Evolutionary conservation across 2,888 invertebrate genomes (phyloP).

Genomic region (Deilephila porcellus): DNA sequence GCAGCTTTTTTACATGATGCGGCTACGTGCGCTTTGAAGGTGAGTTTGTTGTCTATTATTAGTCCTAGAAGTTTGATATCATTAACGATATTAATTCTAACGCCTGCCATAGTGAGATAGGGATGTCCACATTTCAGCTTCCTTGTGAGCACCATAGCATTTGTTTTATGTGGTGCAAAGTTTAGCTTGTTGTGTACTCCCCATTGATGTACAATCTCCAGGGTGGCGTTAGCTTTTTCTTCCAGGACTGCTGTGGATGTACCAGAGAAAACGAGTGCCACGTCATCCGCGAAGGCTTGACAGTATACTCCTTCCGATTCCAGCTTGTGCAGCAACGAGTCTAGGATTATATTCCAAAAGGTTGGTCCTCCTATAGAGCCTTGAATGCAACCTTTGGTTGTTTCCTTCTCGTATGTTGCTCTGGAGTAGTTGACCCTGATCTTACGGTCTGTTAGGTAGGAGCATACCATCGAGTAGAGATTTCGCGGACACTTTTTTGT

Average conservation of each 20-base stretch:
- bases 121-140: constrained; percentile 14
- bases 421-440: constrained; percentile 27
- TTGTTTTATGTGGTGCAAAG: constrained; percentile 14
- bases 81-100: not conserved
- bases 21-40: constrained; percentile 33
- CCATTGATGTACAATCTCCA: not conserved
- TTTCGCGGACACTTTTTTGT: constrained; percentile 35
- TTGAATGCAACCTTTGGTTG: constrained; percentile 40
- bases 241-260: not conserved
- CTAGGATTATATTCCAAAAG: constrained; percentile 34
- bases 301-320: too few relatives aligned
- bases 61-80: constrained; percentile 18
- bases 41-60: constrained; percentile 27
- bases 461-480: constrained; percentile 27
- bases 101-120: constrained; percentile 21
- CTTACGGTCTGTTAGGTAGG: constrained; percentile 32
- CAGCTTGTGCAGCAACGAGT: constrained; percentile 25
- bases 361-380: constrained; percentile 38
- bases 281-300: too few relatives aligned
- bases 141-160: constrained; percentile 1
- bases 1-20: too few relatives aligned
- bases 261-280: not conserved
- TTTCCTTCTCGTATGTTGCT: constrained; percentile 15
- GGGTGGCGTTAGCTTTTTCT: constrained; percentile 27
- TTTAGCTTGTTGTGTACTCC: constrained; percentile 16